These are phyloP conservation scores for Oligia latruncula DNA, from an alignment of 2,888 invertebrate species.

Conservation along the genomic window DNA sequence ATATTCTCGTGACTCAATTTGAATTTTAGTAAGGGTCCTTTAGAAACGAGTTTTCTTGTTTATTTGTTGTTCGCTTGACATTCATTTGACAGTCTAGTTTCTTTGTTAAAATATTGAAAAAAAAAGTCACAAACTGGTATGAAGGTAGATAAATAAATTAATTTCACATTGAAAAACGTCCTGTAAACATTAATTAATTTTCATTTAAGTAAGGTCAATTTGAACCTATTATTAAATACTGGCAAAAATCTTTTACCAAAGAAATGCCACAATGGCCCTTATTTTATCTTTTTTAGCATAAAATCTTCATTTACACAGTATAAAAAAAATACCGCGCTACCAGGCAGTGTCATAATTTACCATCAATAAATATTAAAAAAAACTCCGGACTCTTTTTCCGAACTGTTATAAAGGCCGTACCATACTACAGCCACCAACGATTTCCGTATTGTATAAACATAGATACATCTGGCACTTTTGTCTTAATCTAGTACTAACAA, in stretches of 20 bases:
- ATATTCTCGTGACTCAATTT: not conserved
- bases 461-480: constrained; percentile 85
- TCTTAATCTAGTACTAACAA: constrained; percentile 77
- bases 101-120: too few species aligned
- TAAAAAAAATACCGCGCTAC: constrained; percentile 30
- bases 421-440: constrained; percentile 33
- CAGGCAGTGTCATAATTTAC: constrained; percentile 31
- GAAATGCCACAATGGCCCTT: not conserved
- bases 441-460: constrained; percentile 60
- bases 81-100: too few species aligned
- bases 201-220: not conserved
- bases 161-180: not conserved
- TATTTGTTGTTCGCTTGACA: too few species aligned
- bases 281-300: not conserved
- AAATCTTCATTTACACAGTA: not conserved
- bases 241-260: not conserved
- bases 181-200: not conserved
- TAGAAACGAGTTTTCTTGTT: too few species aligned
- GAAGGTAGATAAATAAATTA: not conserved
- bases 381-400: constrained; percentile 32
- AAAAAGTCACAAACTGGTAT: not conserved
- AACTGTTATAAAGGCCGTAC: constrained; percentile 21
- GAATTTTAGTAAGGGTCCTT: not conserved
- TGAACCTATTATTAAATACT: too few species aligned
- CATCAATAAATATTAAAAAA: constrained; percentile 48